Evolutionary conservation across 2,113 vertebrate genomes (phyloP).

Genomic region (Passerina amoena): DNA sequence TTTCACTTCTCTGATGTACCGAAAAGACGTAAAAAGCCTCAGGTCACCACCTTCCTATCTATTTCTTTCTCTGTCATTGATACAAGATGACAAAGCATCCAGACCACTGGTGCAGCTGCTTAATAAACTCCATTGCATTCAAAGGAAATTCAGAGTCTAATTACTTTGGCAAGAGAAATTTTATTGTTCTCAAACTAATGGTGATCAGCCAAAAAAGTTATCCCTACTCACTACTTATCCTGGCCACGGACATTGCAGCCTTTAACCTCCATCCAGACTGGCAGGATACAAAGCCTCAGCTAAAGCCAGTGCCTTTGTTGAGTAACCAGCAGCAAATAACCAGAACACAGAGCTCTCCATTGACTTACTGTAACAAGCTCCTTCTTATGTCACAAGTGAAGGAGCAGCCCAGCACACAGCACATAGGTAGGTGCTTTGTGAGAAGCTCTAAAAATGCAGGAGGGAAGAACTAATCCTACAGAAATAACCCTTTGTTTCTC

Average conservation of each 20-base stretch:
- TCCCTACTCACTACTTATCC: conserved; percentile 46
- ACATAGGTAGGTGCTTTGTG: fast-evolving
- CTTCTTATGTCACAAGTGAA: background rate
- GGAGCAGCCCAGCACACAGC: background rate
- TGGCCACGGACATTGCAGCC: conserved; percentile 26
- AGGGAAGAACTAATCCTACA: background rate
- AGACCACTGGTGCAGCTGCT: background rate
- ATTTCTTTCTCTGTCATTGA: background rate
- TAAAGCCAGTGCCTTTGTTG: conserved; percentile 25
- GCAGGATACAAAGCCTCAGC: conserved; percentile 2
- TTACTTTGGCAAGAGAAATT: conserved; percentile 27
- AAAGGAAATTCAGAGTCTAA: background rate
- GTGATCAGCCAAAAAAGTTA: background rate
- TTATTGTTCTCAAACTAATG: conserved; percentile 26
- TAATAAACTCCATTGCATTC: background rate
- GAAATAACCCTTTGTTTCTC: background rate
- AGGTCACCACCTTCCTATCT: background rate
- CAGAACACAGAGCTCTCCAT: background rate
- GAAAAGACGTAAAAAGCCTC: background rate
- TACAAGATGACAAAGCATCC: conserved; percentile 1
- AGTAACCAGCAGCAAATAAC: conserved; percentile 21
- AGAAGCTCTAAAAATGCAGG: background rate
- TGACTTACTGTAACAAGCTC: conserved; percentile 9
- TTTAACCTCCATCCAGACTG: conserved; percentile 13
- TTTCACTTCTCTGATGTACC: background rate